A percentile compares a stretch with the other conserved stretches of the same genome.
Conservation (phyloP, 2,888 invertebrate species). For the Cynaeus angustus region DNA sequence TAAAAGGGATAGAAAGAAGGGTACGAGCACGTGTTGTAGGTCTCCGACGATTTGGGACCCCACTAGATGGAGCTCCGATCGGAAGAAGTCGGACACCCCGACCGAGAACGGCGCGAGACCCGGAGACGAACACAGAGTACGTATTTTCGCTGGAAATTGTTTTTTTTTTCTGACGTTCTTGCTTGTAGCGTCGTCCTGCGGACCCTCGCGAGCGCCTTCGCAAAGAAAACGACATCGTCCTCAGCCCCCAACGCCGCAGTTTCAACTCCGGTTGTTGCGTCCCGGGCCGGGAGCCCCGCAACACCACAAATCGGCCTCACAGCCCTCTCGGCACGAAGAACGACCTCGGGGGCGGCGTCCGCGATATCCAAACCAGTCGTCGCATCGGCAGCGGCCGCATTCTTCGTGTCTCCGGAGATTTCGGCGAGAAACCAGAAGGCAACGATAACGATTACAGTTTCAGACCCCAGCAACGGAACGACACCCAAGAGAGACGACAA, state of each 20-base stretch:
- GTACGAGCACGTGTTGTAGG: slow-evolving; percentile 46
- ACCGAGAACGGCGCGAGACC: slow-evolving; percentile 76
- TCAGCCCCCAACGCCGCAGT: slow-evolving; percentile 89
- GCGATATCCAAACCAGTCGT: slow-evolving; percentile 67
- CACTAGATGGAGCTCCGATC: slow-evolving; percentile 71
- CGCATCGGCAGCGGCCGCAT: slow-evolving; percentile 92
- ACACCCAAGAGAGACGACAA: slow-evolving; percentile 56
- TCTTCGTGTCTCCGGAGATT: slow-evolving; percentile 71
- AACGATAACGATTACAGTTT: slow-evolving; percentile 59
- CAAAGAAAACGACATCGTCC: slow-evolving; percentile 88
- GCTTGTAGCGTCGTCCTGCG: slow-evolving; percentile 73
- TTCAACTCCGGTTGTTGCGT: slow-evolving; percentile 93
- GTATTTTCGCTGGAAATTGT: not conserved
- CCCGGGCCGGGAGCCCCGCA: slow-evolving; percentile 69
- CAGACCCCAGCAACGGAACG: slow-evolving; percentile 58
- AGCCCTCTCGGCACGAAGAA: slow-evolving; percentile 62
- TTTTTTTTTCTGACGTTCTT: no score
- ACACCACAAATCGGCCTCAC: slow-evolving; percentile 57
- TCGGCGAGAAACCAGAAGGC: slow-evolving; percentile 56
- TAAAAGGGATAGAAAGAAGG: not conserved
- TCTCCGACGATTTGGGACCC: slow-evolving; percentile 60
- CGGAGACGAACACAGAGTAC: slow-evolving; percentile 75
- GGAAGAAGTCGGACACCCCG: slow-evolving; percentile 78
- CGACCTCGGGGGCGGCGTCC: slow-evolving; percentile 54
- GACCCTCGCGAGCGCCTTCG: slow-evolving; percentile 86